phyloP scores from a whole-genome alignment of 2,113 vertebrate genomes.

The Micromys minutus region DNA sequence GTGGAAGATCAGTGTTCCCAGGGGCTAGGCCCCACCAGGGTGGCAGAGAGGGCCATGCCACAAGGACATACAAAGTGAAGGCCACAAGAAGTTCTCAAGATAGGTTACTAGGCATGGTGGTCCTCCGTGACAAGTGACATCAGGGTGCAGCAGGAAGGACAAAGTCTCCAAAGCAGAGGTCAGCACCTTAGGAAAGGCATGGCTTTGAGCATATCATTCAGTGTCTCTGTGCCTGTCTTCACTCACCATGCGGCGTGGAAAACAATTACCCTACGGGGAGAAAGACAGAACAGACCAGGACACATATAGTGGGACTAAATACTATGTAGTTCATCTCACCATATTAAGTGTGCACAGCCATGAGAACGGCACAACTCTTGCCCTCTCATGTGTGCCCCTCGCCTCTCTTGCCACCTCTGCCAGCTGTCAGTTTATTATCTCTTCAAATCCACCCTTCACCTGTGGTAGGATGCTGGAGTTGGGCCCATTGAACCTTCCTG shows the following conservation, averaged over 20 bases:
- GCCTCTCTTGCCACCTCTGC: not conserved
- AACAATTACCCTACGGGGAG: not conserved
- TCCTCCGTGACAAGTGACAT: not conserved
- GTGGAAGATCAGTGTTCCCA: not conserved
- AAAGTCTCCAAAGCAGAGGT: not conserved
- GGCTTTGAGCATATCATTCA: not conserved
- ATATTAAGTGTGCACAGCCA: not conserved
- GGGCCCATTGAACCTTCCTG: not conserved
- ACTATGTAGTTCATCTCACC: not conserved
- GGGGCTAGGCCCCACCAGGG: not conserved
- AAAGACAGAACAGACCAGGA: not conserved
- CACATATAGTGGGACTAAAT: not conserved
- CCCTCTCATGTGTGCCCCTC: not conserved
- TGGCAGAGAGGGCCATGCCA: not conserved
- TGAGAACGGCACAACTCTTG: not conserved
- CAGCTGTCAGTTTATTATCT: not conserved
- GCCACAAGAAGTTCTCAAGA: not conserved
- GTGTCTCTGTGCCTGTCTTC: not conserved
- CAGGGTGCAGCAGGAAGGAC: not conserved
- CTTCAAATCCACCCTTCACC: not conserved
- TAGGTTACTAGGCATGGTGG: not conserved
- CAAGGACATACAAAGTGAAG: too few species aligned
- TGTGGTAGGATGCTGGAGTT: not conserved
- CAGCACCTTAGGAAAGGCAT: not conserved
- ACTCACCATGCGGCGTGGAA: not conserved